A percentile compares a stretch with the other conserved stretches of the same genome.
phyloP scores from a whole-genome alignment of 2,888 invertebrate genomes.

The Eupithecia abbreviata region DNA sequence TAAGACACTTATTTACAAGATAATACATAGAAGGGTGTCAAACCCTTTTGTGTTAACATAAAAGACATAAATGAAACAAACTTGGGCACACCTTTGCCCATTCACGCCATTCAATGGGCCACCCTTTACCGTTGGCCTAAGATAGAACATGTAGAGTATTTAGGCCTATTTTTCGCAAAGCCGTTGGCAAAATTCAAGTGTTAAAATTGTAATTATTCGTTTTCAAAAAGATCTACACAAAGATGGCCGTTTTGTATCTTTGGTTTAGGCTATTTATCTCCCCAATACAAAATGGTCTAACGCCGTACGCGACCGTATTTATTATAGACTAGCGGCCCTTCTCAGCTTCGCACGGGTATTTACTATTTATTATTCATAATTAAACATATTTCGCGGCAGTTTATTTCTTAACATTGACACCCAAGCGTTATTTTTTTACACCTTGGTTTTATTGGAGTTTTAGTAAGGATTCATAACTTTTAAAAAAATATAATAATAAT shows the following conservation, averaged over 20 bases:
- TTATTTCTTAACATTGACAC: too few species aligned
- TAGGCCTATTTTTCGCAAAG: not conserved
- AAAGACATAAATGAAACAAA: slow-evolving; percentile 27
- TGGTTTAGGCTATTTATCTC: slow-evolving; percentile 39
- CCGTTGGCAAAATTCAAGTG: slow-evolving; percentile 9
- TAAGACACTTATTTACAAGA: slow-evolving; percentile 13
- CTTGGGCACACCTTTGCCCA: slow-evolving; percentile 24
- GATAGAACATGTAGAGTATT: slow-evolving; percentile 8
- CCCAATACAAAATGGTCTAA: slow-evolving; percentile 29
- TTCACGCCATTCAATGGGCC: slow-evolving; percentile 22
- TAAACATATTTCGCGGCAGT: too few species aligned
- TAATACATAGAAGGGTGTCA: slow-evolving; percentile 22
- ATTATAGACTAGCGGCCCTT: too few species aligned
- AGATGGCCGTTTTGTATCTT: slow-evolving; percentile 40
- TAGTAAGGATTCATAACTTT: too few species aligned
- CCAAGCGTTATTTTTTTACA: too few species aligned
- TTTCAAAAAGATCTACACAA: slow-evolving; percentile 20
- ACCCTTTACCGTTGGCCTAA: slow-evolving; percentile 22
- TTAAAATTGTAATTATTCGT: not conserved
- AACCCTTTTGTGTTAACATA: slow-evolving; percentile 27
- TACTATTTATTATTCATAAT: too few species aligned
- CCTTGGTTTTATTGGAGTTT: too few species aligned
- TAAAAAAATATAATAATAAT: too few species aligned
- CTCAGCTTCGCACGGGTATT: too few species aligned
- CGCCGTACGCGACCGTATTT: slow-evolving; percentile 8